Percentiles rank a stretch among this genome's conserved stretches.
phyloP scores from a whole-genome alignment of 2,888 invertebrate species.

The Poecilobothrus nobilitatus region DNA sequence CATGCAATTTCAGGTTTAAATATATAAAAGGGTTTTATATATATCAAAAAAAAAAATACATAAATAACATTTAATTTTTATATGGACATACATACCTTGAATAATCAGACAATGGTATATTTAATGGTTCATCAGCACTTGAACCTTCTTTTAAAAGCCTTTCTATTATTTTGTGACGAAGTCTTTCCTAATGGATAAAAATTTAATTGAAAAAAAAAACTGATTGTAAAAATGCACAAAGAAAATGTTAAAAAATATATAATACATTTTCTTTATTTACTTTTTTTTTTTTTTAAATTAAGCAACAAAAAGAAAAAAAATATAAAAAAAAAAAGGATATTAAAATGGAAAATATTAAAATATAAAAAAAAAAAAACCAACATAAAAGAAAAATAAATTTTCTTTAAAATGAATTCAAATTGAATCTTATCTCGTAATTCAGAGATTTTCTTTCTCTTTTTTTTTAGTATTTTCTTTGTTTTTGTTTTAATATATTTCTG shows the following conservation, averaged over 20 bases:
- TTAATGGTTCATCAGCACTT: conserved; percentile 79
- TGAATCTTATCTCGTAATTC: no score
- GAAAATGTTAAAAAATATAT: conserved; percentile 14
- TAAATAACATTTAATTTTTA: no score
- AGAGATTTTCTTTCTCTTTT: no score
- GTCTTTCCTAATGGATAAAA: conserved; percentile 53
- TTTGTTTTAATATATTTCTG: no score
- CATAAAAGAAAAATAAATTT: neutral
- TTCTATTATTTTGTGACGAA: conserved; percentile 70
- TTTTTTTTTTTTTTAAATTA: neutral
- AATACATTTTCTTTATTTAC: neutral
- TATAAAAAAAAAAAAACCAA: neutral
- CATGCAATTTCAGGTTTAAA: no score
- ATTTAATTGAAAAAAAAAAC: conserved; percentile 25
- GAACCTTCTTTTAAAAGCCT: conserved; percentile 74
- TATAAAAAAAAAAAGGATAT: conserved; percentile 8
- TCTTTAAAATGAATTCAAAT: no score
- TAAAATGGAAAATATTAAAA: conserved; percentile 7
- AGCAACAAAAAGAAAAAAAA: conserved; percentile 9
- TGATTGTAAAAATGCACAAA: conserved; percentile 20
- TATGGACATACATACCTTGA: conserved; percentile 79
- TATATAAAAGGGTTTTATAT: no score
- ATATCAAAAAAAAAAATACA: no score
- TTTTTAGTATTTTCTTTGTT: no score
- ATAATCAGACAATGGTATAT: conserved; percentile 77